Conservation (phyloP, 2,797 vertebrate genomes). For the Acipenser ruthenus region DNA sequence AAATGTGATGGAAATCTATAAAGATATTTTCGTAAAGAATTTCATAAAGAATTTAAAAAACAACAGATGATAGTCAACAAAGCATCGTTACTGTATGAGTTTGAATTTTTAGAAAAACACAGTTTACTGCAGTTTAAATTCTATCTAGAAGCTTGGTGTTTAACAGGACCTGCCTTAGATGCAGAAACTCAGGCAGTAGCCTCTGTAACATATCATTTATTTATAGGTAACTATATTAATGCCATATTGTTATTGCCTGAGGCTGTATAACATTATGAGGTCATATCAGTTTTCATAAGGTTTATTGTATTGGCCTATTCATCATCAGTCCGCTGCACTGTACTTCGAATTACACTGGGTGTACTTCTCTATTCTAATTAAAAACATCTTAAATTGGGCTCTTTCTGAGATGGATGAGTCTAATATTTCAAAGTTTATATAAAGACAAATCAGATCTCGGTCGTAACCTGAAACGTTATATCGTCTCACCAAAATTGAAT, state of each 20-base stretch:
- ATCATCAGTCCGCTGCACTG: constrained; percentile 4
- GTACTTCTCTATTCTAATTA: constrained; percentile 12
- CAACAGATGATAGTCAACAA: too few species aligned
- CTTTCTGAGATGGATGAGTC: constrained; percentile 13
- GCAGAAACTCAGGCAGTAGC: not conserved
- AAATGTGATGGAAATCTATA: too few species aligned
- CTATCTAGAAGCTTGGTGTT: too few species aligned
- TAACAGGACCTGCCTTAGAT: not conserved
- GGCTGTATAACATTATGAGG: constrained; percentile 17
- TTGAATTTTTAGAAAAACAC: too few species aligned
- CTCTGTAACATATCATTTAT: constrained; percentile 12
- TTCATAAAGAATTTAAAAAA: too few species aligned
- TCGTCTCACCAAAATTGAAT: too few species aligned
- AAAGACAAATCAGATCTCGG: constrained; percentile 5
- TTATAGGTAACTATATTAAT: constrained; percentile 11
- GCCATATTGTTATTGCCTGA: constrained; percentile 9
- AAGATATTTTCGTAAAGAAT: too few species aligned
- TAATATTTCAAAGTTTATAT: constrained; percentile 13
- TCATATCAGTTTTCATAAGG: constrained; percentile 13
- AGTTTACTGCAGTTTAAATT: too few species aligned
- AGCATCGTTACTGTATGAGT: too few species aligned
- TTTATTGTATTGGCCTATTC: constrained; percentile 14
- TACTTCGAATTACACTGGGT: constrained; percentile 6
- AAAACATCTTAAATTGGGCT: constrained; percentile 8
- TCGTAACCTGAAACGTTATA: constrained; percentile 2